Evolutionary conservation across 2,797 vertebrate species (phyloP).

Genomic region (Micrastur ruficollis): DNA sequence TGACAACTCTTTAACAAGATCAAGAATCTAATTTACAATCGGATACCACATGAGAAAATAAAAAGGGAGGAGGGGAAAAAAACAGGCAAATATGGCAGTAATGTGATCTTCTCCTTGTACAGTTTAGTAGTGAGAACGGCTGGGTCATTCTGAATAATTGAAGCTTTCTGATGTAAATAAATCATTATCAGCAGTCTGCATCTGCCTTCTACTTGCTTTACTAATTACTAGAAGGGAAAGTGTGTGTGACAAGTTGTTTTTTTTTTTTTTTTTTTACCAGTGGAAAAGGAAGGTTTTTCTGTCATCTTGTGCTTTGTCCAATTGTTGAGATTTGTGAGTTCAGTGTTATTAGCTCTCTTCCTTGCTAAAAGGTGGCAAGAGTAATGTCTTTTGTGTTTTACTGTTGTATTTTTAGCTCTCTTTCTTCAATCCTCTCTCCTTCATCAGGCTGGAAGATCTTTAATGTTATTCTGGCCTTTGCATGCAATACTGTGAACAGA

Average conservation of each 20-base stretch:
- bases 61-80: background rate
- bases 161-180: background rate
- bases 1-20: background rate
- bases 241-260: background rate
- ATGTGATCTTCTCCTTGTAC: background rate
- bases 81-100: background rate
- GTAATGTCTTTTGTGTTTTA: background rate
- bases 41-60: background rate
- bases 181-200: background rate
- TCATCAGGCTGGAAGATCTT: constrained; percentile 39
- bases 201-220: background rate
- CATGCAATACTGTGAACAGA: constrained; percentile 59
- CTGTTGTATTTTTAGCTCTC: background rate
- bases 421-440: constrained; percentile 24
- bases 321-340: background rate
- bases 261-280: background rate
- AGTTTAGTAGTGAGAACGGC: background rate
- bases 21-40: background rate
- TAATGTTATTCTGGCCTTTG: constrained; percentile 54
- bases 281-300: background rate
- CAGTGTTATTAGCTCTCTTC: background rate
- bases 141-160: background rate
- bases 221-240: background rate
- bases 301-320: background rate
- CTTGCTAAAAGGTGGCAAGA: background rate